phyloP scores from a whole-genome alignment of 2,888 invertebrate species.

The Crematogaster levior region DNA sequence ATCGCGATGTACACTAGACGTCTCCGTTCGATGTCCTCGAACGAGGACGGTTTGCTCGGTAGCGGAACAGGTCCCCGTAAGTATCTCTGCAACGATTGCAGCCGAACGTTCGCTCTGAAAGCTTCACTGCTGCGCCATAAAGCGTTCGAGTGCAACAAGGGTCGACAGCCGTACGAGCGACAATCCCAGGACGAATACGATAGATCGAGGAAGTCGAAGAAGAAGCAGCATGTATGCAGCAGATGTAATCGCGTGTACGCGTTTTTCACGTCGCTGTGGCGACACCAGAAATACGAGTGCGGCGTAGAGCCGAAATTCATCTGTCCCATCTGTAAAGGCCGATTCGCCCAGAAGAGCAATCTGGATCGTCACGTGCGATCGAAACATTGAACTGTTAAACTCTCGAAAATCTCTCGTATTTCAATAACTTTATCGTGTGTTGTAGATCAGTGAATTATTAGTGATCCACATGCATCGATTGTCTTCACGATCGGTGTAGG shows the following conservation, averaged over 20 bases:
- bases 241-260: slow-evolving; percentile 79
- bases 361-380: slow-evolving; percentile 86
- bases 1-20: slow-evolving; percentile 68
- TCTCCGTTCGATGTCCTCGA: slow-evolving; percentile 76
- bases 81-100: slow-evolving; percentile 80
- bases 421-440: neutral
- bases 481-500: neutral
- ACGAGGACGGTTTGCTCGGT: slow-evolving; percentile 44
- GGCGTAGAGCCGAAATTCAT: slow-evolving; percentile 88
- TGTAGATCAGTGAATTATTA: neutral
- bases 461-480: neutral
- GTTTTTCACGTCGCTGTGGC: slow-evolving; percentile 82
- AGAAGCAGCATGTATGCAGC: slow-evolving; percentile 77
- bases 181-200: neutral
- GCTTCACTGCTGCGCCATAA: slow-evolving; percentile 79
- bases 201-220: slow-evolving; percentile 64
- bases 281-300: slow-evolving; percentile 87
- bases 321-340: slow-evolving; percentile 88
- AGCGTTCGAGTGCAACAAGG: slow-evolving; percentile 60
- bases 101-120: slow-evolving; percentile 77
- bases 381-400: slow-evolving; percentile 75
- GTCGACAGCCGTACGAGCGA: slow-evolving; percentile 33
- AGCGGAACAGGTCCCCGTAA: slow-evolving; percentile 73
- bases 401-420: neutral
- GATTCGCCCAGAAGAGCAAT: slow-evolving; percentile 87